A percentile compares a stretch with the other conserved stretches of the same genome.
Conservation (phyloP, 1,140 invertebrate genomes). For the Metopolophium dirhodum region DNA sequence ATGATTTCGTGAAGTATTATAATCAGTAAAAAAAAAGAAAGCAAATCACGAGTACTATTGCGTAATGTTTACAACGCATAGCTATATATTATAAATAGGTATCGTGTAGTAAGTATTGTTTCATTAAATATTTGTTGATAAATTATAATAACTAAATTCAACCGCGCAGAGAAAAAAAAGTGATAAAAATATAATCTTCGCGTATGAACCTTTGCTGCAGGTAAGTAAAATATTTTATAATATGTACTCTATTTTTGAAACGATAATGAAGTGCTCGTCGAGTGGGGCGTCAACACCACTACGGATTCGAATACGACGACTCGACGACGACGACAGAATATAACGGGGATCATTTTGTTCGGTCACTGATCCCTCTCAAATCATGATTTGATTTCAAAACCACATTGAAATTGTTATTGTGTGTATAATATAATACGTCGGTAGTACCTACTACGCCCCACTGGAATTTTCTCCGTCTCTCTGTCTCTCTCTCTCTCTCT, state of each 20-base stretch:
- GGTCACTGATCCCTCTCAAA: constrained; percentile 12
- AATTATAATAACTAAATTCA: background rate
- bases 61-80: background rate
- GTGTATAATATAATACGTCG: background rate
- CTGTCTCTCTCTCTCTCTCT: too few species aligned
- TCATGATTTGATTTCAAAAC: background rate
- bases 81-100: background rate
- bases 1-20: background rate
- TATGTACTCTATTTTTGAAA: background rate
- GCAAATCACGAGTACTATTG: background rate
- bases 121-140: background rate
- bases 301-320: background rate
- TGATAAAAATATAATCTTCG: background rate
- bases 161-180: background rate
- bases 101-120: background rate
- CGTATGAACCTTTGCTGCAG: background rate
- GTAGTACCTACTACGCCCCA: background rate
- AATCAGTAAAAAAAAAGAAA: background rate
- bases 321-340: background rate
- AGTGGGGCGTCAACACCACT: background rate
- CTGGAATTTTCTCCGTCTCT: background rate
- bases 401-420: background rate
- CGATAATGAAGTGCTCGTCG: background rate
- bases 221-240: background rate
- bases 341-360: background rate